Conservation (phyloP, 1,140 invertebrate genomes). For the Spodoptera litura region DNA sequence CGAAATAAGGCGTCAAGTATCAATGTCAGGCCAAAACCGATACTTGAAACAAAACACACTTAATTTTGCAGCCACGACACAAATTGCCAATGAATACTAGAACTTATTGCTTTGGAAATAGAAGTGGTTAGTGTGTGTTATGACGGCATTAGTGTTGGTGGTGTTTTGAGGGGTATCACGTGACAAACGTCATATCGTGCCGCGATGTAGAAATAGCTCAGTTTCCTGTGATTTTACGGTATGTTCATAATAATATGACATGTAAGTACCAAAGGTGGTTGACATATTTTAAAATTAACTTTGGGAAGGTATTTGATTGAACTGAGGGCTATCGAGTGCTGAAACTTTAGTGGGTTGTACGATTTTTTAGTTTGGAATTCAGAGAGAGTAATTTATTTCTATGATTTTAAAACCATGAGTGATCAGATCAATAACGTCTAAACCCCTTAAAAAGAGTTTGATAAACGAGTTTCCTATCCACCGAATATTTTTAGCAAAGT, state of each 20-base stretch:
- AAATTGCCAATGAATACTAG: slow-evolving; percentile 48
- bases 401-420: too few species aligned
- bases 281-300: slow-evolving; percentile 12
- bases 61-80: slow-evolving; percentile 29
- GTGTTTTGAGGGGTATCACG: slow-evolving; percentile 62
- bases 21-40: slow-evolving; percentile 71
- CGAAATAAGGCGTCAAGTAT: slow-evolving; percentile 68
- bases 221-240: slow-evolving; percentile 67
- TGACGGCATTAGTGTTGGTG: slow-evolving; percentile 12
- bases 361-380: too few species aligned
- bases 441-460: too few species aligned
- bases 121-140: slow-evolving; percentile 16
- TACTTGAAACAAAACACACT: slow-evolving; percentile 53
- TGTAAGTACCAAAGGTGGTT: not conserved
- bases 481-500: too few species aligned
- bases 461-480: too few species aligned
- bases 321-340: too few species aligned
- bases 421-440: too few species aligned
- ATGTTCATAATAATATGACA: slow-evolving; percentile 33
- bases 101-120: slow-evolving; percentile 52
- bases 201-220: slow-evolving; percentile 66
- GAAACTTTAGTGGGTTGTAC: too few species aligned
- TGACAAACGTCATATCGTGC: slow-evolving; percentile 67
- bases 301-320: not conserved
- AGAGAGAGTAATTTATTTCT: too few species aligned